Base-by-base conservation (phyloP, 2,888 invertebrate species). In the Sinotaia quadrata region DNA sequence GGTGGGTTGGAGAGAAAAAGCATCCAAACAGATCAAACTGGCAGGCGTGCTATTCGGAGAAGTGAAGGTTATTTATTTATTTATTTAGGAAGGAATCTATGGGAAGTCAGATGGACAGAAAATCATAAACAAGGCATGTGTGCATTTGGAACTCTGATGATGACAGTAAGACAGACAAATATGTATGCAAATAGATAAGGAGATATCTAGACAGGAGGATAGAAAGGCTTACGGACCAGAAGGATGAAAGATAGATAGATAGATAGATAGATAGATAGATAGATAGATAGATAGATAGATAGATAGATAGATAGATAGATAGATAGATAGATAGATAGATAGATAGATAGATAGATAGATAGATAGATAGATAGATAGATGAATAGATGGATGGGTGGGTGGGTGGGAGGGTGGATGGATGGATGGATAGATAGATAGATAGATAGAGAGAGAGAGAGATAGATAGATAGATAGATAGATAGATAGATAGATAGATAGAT, bases 211-310 rank as follows among this genome's bases (percentile, higher is more conserved):
- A 49, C 8, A 49, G 49, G 24, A 5, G 24, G 49, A 54, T 34
- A 12, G 21, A 2, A 56, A 8, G 21, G 1, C 2, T 15, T 31
- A 27, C 4, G 34, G 56, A 56, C n/a, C 31, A n/a, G n/a, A 21
- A 31, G 31, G 34, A 3, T 18, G 56, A 56, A 21, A 56, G 12
- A 56, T n/a, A 56, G 56, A 56, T 3, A 56, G 56, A 56, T 8
- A 56, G 56, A 57, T 15, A 57, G 24, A 37, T 15, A 36, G n/a
- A 37, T 21, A 57, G 36, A 37, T 1, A 57, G 57, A 36, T 2
- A n/a, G 7, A 21, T 5, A 36, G 8, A 57, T 24, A 36, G n/a
- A 36, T 4, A 49, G 49, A 52, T 18, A 29, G 2, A 4, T n/a
- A 24, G 2, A 52, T n/a, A 5, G 24, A 10, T 5, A 49, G 49